Evolutionary conservation across 2,797 vertebrate species (phyloP), one percentile per base, ranked within the genome.

Genomic region (Melanotaenia parkinsoni): DNA sequence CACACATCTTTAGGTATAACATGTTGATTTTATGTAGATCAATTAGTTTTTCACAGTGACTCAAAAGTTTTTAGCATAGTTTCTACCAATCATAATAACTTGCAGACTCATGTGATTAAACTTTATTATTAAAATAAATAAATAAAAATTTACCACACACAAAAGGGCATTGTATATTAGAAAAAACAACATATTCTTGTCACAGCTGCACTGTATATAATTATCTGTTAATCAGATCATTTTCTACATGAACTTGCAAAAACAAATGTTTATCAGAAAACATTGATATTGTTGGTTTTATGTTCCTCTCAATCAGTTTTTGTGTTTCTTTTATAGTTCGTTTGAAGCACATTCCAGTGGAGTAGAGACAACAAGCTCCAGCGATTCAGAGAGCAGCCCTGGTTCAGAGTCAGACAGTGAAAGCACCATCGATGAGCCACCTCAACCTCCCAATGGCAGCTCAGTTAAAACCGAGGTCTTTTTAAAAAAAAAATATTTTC

Each of bases 331-430:
- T 53, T 47, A 35, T 86, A 91, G 90, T 9, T 93, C 82, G 90
- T 90, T 82, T 86, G 91, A 92, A 77, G 95, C 94, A 88, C 96
- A 95, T 95, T 97, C 94, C 93, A 95, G 93, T 74, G 93, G 91
- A 40, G 83, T 74, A 0, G 95, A 96, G 83, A 96, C 95, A 0
- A 91, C 92, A 64, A 95, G 94, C 90, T 95, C 95, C 85, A 97
- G 95, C n/a, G 96, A 95, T 72, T 96, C 96, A 0, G 96, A 96
- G 78, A 97, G 94, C 84, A 97, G 96, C 84, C 96, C 95, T 0
- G 96, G 95, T 78, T 98, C 98, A 0, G 96, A 97, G 68, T 93
- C 93, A 0, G 94, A 94, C 81, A 94, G 93, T 0, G 96, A 96
- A 0, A 95, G 94, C 58, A 89, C 93, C 84, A 88, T 89, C 0